phyloP scores from a whole-genome alignment of 2,888 invertebrate species.

The Cephalotes varians region DNA sequence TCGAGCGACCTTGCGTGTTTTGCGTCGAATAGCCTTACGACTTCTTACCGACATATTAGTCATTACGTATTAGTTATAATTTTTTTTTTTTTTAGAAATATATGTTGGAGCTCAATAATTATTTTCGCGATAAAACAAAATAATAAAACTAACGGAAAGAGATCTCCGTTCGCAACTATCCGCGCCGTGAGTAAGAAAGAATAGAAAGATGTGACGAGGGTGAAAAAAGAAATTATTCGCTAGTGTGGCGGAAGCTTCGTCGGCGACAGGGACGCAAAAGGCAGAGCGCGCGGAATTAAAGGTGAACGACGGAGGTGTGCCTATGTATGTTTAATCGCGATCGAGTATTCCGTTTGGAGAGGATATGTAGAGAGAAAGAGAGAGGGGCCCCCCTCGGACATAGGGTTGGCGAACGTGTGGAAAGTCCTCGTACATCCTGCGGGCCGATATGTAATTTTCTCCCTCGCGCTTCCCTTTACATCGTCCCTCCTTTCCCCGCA shows the following conservation, averaged over 20 bases:
- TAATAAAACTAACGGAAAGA: not conserved
- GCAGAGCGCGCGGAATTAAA: conserved; percentile 78
- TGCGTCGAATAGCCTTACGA: not conserved
- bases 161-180: conserved; percentile 7
- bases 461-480: conserved; percentile 57
- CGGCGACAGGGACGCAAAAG: conserved; percentile 63
- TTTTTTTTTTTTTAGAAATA: not conserved
- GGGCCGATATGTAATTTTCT: conserved; percentile 78
- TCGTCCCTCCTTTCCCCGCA: not conserved
- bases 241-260: conserved; percentile 43
- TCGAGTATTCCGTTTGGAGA: conserved; percentile 84
- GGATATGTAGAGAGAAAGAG: conserved; percentile 62
- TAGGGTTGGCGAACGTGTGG: conserved; percentile 55
- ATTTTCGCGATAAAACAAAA: not conserved
- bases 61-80: not conserved
- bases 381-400: conserved; percentile 66
- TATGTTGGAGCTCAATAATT: not conserved
- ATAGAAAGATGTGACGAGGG: conserved; percentile 9
- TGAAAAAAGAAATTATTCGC: conserved; percentile 62
- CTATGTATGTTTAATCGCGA: conserved; percentile 84
- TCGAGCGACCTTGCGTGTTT: conserved; percentile 20
- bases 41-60: not conserved
- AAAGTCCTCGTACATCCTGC: conserved; percentile 65
- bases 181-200: not conserved
- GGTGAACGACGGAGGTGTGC: conserved; percentile 80